These are phyloP conservation scores for Alca torda DNA, from an alignment of 2,797 vertebrate species.

Conservation along the genomic window DNA sequence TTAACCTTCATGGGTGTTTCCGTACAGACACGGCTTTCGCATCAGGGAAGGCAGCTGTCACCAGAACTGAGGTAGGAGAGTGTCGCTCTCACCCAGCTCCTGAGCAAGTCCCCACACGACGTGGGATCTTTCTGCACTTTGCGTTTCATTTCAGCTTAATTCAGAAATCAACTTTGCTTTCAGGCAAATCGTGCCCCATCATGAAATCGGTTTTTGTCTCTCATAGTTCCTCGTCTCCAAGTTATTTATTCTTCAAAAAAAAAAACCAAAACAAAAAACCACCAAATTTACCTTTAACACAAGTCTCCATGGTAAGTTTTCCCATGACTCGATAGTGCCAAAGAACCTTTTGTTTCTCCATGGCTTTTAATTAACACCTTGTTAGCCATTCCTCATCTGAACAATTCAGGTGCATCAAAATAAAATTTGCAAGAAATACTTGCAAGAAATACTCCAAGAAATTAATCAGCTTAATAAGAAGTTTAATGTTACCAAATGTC, in stretches of 20 bases:
- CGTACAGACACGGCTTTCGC: fast-evolving
- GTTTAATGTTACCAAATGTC: background rate
- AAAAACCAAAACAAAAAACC: background rate
- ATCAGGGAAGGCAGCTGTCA: background rate
- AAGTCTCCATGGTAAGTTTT: background rate
- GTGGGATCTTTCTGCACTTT: fast-evolving
- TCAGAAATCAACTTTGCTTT: background rate
- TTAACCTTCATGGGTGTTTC: background rate
- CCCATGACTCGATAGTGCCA: background rate
- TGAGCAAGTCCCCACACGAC: background rate
- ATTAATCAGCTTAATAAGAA: background rate
- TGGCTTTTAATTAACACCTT: background rate
- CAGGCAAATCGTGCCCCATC: background rate
- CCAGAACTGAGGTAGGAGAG: background rate
- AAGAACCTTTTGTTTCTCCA: background rate
- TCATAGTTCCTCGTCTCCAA: background rate
- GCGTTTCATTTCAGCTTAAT: background rate
- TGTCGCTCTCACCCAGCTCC: background rate
- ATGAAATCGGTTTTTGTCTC: background rate
- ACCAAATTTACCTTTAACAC: background rate
- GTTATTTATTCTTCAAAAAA: background rate
- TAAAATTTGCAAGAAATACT: background rate
- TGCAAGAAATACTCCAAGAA: background rate
- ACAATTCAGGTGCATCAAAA: background rate
- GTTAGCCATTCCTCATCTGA: background rate